Evolutionary conservation across 2,888 invertebrate species (phyloP).

Genomic region (Nemurella pictetii): DNA sequence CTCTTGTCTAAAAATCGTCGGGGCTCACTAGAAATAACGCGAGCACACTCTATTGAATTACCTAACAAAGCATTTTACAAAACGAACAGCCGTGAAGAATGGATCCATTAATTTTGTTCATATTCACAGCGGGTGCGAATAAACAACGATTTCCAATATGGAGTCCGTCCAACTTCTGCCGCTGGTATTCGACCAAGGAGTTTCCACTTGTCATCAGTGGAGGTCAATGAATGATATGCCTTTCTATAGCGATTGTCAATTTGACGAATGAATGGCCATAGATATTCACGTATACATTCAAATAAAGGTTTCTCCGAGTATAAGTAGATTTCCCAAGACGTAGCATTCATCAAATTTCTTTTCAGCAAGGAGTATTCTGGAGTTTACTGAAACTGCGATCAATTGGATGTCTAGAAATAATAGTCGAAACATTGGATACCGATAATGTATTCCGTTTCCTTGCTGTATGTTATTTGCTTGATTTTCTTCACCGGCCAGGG

Average conservation of each 20-base stretch:
- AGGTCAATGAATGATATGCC: neutral
- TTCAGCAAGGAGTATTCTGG: neutral
- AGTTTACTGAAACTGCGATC: neutral
- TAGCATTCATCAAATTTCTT: neutral
- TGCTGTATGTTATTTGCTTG: neutral
- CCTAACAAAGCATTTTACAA: slow-evolving; percentile 34
- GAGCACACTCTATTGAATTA: slow-evolving; percentile 32
- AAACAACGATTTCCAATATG: slow-evolving; percentile 31
- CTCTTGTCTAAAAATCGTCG: neutral
- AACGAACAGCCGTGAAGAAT: slow-evolving; percentile 34
- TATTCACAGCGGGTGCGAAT: slow-evolving; percentile 30
- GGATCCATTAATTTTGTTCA: slow-evolving; percentile 35
- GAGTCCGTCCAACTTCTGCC: neutral
- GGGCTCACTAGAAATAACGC: slow-evolving; percentile 32
- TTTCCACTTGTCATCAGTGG: neutral
- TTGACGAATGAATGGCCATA: neutral
- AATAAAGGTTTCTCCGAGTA: neutral
- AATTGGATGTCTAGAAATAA: slow-evolving; percentile 15
- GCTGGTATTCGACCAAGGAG: neutral
- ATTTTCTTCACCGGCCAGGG: neutral
- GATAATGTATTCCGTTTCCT: slow-evolving; percentile 2
- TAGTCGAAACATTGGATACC: slow-evolving; percentile 15
- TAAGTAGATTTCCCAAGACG: neutral
- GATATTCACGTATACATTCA: neutral
- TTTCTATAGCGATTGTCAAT: neutral